Conservation (phyloP, 2,888 invertebrate species). For the Volucella bombylans region DNA sequence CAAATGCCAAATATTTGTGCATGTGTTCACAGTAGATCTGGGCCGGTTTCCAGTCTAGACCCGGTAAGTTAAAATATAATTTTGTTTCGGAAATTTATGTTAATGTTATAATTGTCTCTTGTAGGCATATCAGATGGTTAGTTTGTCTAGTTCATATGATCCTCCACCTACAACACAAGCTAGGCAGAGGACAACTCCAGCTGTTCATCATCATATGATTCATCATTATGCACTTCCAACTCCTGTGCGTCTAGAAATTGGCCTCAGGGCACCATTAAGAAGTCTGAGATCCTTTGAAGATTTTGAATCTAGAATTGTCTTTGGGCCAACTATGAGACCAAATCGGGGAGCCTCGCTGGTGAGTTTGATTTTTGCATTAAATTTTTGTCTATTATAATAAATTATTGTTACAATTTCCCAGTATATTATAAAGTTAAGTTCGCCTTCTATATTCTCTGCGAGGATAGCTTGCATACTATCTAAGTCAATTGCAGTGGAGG, state of each 20-base stretch:
- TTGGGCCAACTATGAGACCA: slow-evolving; percentile 83
- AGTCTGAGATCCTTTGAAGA: slow-evolving; percentile 82
- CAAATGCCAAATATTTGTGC: slow-evolving; percentile 79
- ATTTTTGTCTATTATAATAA: slow-evolving; percentile 12
- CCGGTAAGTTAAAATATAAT: slow-evolving; percentile 76
- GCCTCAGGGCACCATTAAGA: slow-evolving; percentile 80
- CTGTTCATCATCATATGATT: slow-evolving; percentile 90
- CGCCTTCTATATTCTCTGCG: too few relatives aligned
- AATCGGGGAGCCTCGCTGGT: slow-evolving; percentile 88
- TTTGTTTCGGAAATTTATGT: neutral
- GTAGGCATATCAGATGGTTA: slow-evolving; percentile 76
- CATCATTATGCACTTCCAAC: slow-evolving; percentile 84
- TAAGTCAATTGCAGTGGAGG: too few relatives aligned
- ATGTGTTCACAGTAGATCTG: slow-evolving; percentile 80
- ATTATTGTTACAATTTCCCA: neutral
- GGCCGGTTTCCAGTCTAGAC: slow-evolving; percentile 81
- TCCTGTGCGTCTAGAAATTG: slow-evolving; percentile 82
- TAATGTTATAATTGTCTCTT: slow-evolving; percentile 8
- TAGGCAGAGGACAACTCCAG: slow-evolving; percentile 83
- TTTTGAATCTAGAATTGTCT: slow-evolving; percentile 86
- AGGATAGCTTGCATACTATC: too few relatives aligned
- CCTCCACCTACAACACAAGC: slow-evolving; percentile 76
- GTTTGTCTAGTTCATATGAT: slow-evolving; percentile 73
- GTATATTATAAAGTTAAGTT: too few relatives aligned
- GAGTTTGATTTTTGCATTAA: slow-evolving; percentile 37